Percentiles rank a stretch among this genome's conserved stretches.
These are phyloP conservation scores for Eristalis arbustorum DNA, from an alignment of 2,888 invertebrate genomes.

Conservation along the genomic window DNA sequence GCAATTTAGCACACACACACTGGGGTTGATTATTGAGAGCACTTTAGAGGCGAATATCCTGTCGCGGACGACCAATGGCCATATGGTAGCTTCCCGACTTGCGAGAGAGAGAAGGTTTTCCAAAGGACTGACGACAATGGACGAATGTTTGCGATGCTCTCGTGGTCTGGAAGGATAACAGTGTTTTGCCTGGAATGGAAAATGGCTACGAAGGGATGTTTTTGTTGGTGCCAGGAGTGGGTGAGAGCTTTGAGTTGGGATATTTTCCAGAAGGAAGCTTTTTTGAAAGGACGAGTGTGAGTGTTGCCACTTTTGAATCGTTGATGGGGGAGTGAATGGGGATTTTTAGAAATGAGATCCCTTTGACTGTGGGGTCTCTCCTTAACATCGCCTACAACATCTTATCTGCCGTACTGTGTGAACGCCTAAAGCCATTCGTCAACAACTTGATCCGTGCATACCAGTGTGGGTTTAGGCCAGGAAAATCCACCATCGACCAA, in stretches of 20 bases:
- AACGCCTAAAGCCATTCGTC: no score
- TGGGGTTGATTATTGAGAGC: not conserved
- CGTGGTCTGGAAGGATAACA: slow-evolving; percentile 61
- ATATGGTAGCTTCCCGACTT: slow-evolving; percentile 40
- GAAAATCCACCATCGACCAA: no score
- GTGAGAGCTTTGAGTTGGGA: slow-evolving; percentile 38
- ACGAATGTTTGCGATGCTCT: slow-evolving; percentile 36
- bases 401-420: no score
- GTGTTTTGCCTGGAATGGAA: slow-evolving; percentile 46
- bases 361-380: no score
- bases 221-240: not conserved
- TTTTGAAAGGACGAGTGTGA: not conserved
- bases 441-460: no score
- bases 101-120: slow-evolving; percentile 68
- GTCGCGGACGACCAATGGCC: slow-evolving; percentile 14
- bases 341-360: no score
- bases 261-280: slow-evolving; percentile 3
- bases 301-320: slow-evolving; percentile 13
- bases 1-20: not conserved
- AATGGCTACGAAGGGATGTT: slow-evolving; percentile 53
- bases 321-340: not conserved
- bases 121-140: slow-evolving; percentile 57
- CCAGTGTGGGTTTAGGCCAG: no score
- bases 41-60: slow-evolving; percentile 40
- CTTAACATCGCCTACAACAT: no score